phyloP scores from a whole-genome alignment of 2,797 vertebrate genomes.

The Poecilia velifera region DNA sequence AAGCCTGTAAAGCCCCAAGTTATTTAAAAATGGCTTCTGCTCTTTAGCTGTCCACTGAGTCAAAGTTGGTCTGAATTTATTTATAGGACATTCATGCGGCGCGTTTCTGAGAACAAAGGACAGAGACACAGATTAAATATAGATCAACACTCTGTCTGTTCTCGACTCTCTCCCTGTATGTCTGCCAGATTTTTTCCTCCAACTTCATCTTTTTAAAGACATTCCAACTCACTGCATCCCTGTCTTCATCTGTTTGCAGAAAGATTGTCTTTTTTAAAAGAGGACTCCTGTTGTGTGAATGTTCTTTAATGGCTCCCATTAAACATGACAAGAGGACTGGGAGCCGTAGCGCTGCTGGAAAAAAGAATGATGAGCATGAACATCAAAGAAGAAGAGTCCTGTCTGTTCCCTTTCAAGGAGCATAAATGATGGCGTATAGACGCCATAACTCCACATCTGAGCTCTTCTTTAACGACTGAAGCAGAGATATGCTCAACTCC shows the following conservation, averaged over 20 bases:
- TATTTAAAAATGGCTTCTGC: conserved; percentile 37
- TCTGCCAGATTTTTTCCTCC: neutral
- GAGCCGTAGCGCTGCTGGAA: neutral
- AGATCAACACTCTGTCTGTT: conserved; percentile 28
- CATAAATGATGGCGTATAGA: conserved; percentile 7
- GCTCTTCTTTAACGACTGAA: neutral
- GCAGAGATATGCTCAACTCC: neutral
- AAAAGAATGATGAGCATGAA: conserved; percentile 5
- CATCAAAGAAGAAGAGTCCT: conserved; percentile 7
- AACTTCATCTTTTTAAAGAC: neutral
- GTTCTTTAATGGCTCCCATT: conserved; percentile 4
- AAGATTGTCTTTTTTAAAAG: neutral
- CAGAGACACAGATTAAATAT: conserved; percentile 44
- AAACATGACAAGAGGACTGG: conserved; percentile 8
- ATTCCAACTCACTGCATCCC: neutral
- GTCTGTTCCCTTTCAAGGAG: conserved; percentile 10
- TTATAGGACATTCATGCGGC: conserved; percentile 42
- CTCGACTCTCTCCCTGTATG: neutral
- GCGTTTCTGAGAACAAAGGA: conserved; percentile 33
- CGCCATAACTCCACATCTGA: neutral
- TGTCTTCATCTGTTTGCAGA: neutral
- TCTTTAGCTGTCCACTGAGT: conserved; percentile 41
- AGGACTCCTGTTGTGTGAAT: conserved; percentile 7
- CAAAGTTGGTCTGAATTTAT: conserved; percentile 50
- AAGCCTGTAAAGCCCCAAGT: conserved; percentile 8